Base-by-base conservation (phyloP, 2,888 invertebrate genomes). In the Mesoligia furuncula region DNA sequence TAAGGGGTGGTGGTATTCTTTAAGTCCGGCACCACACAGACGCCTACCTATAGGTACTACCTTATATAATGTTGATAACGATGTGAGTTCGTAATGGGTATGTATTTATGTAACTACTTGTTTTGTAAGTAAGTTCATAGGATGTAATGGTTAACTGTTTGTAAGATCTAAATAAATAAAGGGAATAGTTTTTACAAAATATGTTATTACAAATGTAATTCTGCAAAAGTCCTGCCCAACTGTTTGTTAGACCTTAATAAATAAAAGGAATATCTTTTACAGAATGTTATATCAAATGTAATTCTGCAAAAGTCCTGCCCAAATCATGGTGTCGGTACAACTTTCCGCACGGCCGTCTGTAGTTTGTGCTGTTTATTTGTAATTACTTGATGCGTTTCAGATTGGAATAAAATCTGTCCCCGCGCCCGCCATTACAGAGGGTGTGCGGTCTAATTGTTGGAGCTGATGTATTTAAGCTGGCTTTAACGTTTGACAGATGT, bases 311-410 rank as follows among this genome's bases (percentile, higher is more conserved):
- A 42, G 31, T 68, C 71, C 57, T 3, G 2, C 42, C 20, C 20
- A 36, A 59, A 15, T 20, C 59, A 69, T 93, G 90, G 93, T 85
- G 89, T 86, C 91, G 87, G 51, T 75, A 88, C 83, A 90, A 84
- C 88, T 90, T 91, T 87, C 93, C 93, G 92, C 92, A 92, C 92
- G 90, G 91, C 90, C 91, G 92, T 90, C 89, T 85, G 83, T 90
- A 85, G 90, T 91, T 91, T 79, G 87, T 85, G 90, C 91, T 94
- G 94, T 95, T 94, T 94, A 94, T 95, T 95, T 94, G 93, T 93
- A 94, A 95, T 95, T 95, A 95, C 95, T 94, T 95, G 95, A 95
- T 95, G 95, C 93, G 93, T 94, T 95, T 94, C 92, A 89, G 93
- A 95, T 95, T 93, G 94, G 93, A 94, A 94, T 95, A 93, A 95